These are phyloP conservation scores for Sebastes alutus DNA, from an alignment of 2,797 vertebrate species.

Conservation along the genomic window DNA sequence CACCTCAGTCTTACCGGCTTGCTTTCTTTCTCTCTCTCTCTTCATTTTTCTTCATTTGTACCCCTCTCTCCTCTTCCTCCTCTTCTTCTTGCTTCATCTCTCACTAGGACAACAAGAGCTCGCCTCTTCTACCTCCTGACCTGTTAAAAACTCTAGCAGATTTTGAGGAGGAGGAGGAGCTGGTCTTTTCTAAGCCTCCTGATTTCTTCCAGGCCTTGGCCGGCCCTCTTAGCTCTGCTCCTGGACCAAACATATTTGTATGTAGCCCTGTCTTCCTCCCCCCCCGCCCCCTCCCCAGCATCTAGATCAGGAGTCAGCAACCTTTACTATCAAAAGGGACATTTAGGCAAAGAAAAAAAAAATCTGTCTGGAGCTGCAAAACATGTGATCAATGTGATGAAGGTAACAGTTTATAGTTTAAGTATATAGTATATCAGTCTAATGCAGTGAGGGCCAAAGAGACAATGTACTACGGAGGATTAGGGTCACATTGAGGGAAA, in stretches of 20 bases:
- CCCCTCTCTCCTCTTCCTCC: neutral
- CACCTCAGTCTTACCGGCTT: slow-evolving; percentile 43
- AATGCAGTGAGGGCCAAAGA: too few relatives aligned
- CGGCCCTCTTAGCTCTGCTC: slow-evolving; percentile 94
- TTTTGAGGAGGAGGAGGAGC: slow-evolving; percentile 99
- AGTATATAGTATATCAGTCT: too few relatives aligned
- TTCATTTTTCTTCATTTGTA: neutral
- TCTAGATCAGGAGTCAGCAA: too few relatives aligned
- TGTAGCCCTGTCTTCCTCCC: slow-evolving; percentile 85
- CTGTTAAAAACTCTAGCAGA: slow-evolving; percentile 99
- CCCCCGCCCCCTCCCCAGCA: neutral
- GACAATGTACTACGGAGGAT: too few relatives aligned
- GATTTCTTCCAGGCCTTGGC: slow-evolving; percentile 99
- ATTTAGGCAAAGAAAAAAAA: too few relatives aligned
- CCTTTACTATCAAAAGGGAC: too few relatives aligned
- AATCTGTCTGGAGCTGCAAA: too few relatives aligned
- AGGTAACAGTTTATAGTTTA: too few relatives aligned
- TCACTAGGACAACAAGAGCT: slow-evolving; percentile 95
- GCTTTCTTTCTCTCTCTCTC: slow-evolving; percentile 37
- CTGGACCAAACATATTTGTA: slow-evolving; percentile 99
- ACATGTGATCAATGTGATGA: too few relatives aligned
- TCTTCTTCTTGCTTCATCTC: slow-evolving; percentile 49
- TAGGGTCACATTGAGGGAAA: too few relatives aligned
- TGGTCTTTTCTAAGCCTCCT: slow-evolving; percentile 97
- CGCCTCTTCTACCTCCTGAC: slow-evolving; percentile 99